These are phyloP conservation scores for Venturia canescens DNA, from an alignment of 1,140 invertebrate genomes.

Conservation along the genomic window DNA sequence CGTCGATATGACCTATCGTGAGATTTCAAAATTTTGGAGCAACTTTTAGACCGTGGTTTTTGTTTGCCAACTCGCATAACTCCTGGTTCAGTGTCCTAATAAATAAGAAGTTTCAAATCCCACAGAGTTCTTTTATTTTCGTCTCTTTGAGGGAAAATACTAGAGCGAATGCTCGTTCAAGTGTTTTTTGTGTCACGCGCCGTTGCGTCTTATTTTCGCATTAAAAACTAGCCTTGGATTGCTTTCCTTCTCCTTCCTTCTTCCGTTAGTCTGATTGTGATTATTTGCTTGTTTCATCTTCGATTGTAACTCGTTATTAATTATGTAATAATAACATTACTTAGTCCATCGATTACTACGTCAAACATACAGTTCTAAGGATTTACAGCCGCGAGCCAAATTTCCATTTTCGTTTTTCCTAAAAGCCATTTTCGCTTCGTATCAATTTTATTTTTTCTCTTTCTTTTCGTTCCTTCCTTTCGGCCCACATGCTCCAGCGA, in stretches of 20 bases:
- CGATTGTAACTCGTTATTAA: constrained; percentile 22
- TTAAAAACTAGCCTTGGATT: constrained; percentile 38
- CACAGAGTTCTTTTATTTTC: no score
- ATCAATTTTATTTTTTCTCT: neutral
- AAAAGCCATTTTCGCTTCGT: neutral
- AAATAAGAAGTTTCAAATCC: neutral
- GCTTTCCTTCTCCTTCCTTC: neutral
- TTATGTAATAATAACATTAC: constrained; percentile 34
- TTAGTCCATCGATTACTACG: constrained; percentile 37
- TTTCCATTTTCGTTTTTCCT: constrained; percentile 6
- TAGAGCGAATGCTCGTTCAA: neutral
- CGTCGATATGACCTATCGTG: constrained; percentile 43
- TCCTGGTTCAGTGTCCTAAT: neutral
- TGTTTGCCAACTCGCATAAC: constrained; percentile 6
- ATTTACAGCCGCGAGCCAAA: constrained; percentile 33
- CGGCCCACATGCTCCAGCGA: neutral
- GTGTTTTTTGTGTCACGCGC: constrained; percentile 1
- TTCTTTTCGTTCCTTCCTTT: constrained; percentile 22
- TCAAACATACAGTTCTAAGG: constrained; percentile 40
- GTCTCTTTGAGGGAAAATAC: neutral
- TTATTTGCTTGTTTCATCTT: constrained; percentile 9
- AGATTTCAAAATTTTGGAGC: neutral
- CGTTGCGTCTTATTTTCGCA: constrained; percentile 14
- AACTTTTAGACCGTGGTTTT: neutral
- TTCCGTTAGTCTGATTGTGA: constrained; percentile 29